Percentiles rank a stretch among this genome's conserved stretches.
Conservation (phyloP, 2,113 vertebrate species). For the Neogale vison region DNA sequence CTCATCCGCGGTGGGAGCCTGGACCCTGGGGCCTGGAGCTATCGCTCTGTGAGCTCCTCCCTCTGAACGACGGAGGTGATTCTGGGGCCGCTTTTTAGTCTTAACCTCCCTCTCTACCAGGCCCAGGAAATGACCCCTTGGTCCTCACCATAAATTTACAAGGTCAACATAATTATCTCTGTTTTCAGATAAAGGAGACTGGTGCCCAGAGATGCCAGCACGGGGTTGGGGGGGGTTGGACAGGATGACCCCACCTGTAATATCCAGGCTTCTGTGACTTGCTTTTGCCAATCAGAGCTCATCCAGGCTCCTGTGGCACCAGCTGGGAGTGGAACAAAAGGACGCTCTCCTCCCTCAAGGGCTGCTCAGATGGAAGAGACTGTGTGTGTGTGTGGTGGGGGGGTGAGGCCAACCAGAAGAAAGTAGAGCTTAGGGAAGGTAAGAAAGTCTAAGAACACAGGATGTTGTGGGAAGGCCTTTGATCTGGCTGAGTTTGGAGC, state of each 20-base stretch:
- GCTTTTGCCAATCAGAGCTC: background rate
- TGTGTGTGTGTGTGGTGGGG: no score
- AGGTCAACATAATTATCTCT: background rate
- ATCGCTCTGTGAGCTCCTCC: background rate
- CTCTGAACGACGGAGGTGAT: background rate
- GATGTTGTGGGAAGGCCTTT: background rate
- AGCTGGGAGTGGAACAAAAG: background rate
- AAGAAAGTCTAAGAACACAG: background rate
- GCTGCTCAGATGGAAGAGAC: background rate
- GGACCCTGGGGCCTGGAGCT: background rate
- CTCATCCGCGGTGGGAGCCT: fast-evolving
- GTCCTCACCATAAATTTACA: background rate
- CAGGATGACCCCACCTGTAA: background rate
- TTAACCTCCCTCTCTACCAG: background rate
- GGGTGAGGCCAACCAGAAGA: background rate
- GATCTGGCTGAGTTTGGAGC: background rate
- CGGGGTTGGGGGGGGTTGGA: background rate
- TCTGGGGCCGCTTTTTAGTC: background rate
- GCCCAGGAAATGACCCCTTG: background rate
- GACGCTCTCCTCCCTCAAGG: background rate
- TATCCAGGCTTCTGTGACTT: background rate
- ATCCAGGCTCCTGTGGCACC: background rate
- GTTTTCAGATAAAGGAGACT: background rate
- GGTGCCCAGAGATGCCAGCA: background rate
- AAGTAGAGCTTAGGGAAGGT: background rate